Evolutionary conservation across 2,113 vertebrate species (phyloP), one percentile per base, ranked within the genome.

Genomic region (Accipiter cooperii): DNA sequence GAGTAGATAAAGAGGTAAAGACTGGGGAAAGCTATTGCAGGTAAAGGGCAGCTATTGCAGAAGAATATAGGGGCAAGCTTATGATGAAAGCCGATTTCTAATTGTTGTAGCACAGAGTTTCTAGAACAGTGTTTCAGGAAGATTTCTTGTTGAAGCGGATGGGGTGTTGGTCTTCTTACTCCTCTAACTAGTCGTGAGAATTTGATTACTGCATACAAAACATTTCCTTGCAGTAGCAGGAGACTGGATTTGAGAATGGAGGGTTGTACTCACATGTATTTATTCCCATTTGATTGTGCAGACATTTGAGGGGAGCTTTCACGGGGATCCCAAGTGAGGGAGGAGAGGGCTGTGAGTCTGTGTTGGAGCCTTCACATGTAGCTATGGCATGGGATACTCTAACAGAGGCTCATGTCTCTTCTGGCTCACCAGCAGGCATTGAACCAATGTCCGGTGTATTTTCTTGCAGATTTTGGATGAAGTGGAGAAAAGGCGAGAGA

Each of bases 401-500:
- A 6, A 8, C 24, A 60, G 34, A 36, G 38, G 46, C 42, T 75
- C 5, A 0, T 17, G 3, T 42, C 52, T 83, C 28, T 71, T 57
- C 36, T 54, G 20, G 29, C n/a, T 31, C 24, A 63, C 26, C 79
- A 63, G 78, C 52, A 74, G 31, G 42, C 54, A 21, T n/a, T 44
- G 42, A 47, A 14, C 22, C 73, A 24, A 24, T 2, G 33, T 21
- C 31, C 5, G 2, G 3, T 51, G 47, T 61, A 24, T 95, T 14
- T 51, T 12, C 57, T n/a, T 82, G 47, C 95, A 99, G 99, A 99
- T 99, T 94, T 96, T 99, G 96, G 99, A 99, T 95, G 99, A 99
- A 98, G 99, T 99, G 89, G 99, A 99, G 97, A 99, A 99, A 84
- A 98, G 99, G 64, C 93, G 99, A 94, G 99, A 99, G 96, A 98